These are phyloP conservation scores for Orientallactaga sibirica DNA, from an alignment of 2,797 vertebrate species.

Conservation along the genomic window DNA sequence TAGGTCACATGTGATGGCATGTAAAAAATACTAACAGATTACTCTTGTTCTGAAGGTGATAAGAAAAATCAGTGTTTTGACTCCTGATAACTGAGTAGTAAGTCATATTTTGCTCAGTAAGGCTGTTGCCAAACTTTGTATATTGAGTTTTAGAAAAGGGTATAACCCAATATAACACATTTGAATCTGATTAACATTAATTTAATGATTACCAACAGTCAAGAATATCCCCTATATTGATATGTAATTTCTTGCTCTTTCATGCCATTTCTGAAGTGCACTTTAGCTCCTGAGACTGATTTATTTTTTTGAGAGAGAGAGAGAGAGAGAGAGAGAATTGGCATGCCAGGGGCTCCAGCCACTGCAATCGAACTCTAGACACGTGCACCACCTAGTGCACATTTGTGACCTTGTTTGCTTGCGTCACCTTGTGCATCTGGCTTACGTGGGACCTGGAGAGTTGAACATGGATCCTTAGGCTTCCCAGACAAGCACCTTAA, in stretches of 20 bases:
- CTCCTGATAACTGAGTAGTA: slow-evolving; percentile 45
- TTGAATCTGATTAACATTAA: slow-evolving; percentile 75
- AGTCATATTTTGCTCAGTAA: slow-evolving; percentile 41
- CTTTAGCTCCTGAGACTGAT: slow-evolving; percentile 52
- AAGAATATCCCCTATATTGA: slow-evolving; percentile 46
- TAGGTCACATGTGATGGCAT: slow-evolving; percentile 44
- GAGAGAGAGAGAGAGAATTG: too few relatives aligned
- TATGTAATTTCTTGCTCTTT: slow-evolving; percentile 67
- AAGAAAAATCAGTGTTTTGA: slow-evolving; percentile 10
- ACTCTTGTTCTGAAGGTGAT: slow-evolving; percentile 51
- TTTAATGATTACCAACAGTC: slow-evolving; percentile 67
- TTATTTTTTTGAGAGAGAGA: too few relatives aligned
- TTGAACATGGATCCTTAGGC: too few relatives aligned
- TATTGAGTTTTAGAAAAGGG: slow-evolving; percentile 66
- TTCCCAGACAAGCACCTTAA: too few relatives aligned
- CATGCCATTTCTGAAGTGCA: slow-evolving; percentile 59
- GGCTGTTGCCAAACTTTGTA: slow-evolving; percentile 48
- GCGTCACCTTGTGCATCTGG: too few relatives aligned
- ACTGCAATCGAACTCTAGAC: too few relatives aligned
- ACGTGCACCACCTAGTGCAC: too few relatives aligned
- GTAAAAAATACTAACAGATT: slow-evolving; percentile 52
- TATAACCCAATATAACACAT: slow-evolving; percentile 58
- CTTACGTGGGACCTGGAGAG: too few relatives aligned
- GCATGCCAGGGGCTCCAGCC: too few relatives aligned
- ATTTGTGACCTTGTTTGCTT: too few relatives aligned